Percentiles rank a stretch among this genome's conserved stretches.
Conservation (phyloP, 2,888 invertebrate species). For the Pinctada fucata region DNA sequence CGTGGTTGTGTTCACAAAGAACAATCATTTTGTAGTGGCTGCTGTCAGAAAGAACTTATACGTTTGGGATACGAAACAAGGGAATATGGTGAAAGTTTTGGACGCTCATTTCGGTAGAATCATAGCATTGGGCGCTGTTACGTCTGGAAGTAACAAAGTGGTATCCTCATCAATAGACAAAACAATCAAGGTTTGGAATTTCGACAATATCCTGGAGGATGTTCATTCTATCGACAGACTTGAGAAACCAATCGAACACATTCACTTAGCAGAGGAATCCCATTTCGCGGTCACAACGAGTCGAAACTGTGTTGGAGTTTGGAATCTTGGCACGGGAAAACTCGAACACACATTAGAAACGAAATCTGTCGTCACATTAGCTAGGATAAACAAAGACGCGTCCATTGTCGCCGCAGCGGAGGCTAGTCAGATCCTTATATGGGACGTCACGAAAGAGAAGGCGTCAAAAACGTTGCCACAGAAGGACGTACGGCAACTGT, state of each 20-base stretch:
- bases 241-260: constrained; percentile 94
- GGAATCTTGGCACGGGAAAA: constrained; percentile 92
- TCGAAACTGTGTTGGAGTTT: constrained; percentile 94
- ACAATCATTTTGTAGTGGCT: constrained; percentile 93
- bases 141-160: constrained; percentile 83
- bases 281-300: constrained; percentile 94
- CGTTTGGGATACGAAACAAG: constrained; percentile 91
- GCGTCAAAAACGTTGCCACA: constrained; percentile 91
- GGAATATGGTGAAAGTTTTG: constrained; percentile 90
- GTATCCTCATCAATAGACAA: constrained; percentile 98
- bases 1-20: constrained; percentile 93
- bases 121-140: constrained; percentile 91
- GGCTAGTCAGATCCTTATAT: constrained; percentile 92
- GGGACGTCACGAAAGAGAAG: constrained; percentile 87
- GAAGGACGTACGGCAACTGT: constrained; percentile 86
- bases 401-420: constrained; percentile 92
- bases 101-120: constrained; percentile 98
- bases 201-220: constrained; percentile 98
- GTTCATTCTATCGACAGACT: constrained; percentile 87
- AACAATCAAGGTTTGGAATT: constrained; percentile 99
- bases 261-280: constrained; percentile 82
- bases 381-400: constrained; percentile 90
- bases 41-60: constrained; percentile 96
- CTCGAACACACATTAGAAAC: constrained; percentile 92
- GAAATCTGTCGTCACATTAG: constrained; percentile 96